These are phyloP conservation scores for Zosterops lateralis DNA, from an alignment of 2,113 vertebrate species.

Conservation along the genomic window DNA sequence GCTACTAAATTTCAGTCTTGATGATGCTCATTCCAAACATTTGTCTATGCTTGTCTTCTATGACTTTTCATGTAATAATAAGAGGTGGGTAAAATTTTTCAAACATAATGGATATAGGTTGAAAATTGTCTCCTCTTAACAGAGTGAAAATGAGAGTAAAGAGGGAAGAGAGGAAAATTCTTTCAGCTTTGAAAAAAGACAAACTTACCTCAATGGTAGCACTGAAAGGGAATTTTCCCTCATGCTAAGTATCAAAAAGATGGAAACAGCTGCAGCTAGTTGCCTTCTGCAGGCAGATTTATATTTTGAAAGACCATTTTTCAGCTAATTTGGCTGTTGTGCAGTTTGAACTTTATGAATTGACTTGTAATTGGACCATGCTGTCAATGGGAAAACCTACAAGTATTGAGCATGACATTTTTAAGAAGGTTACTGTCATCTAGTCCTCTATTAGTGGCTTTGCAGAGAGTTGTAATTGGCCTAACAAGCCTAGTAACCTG, in stretches of 20 bases:
- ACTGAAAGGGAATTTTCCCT: not conserved
- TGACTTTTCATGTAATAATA: not conserved
- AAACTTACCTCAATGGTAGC: not conserved
- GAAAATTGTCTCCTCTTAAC: not conserved
- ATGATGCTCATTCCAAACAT: not conserved
- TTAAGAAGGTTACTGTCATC: slow-evolving; percentile 75
- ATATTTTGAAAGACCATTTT: slow-evolving; percentile 63
- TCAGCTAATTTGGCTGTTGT: slow-evolving; percentile 64
- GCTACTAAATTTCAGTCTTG: not conserved
- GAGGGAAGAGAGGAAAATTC: not conserved
- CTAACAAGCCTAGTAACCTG: slow-evolving; percentile 72
- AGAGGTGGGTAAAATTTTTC: not conserved
- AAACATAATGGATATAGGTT: not conserved
- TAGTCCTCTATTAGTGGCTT: slow-evolving; percentile 70
- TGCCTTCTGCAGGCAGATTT: not conserved
- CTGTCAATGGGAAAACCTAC: slow-evolving; percentile 68
- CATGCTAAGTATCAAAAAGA: not conserved
- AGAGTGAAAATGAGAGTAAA: not conserved
- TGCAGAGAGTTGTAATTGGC: slow-evolving; percentile 74
- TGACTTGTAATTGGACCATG: slow-evolving; percentile 74
- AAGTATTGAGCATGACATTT: slow-evolving; percentile 77
- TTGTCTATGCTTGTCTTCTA: not conserved
- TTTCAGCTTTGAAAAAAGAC: not conserved
- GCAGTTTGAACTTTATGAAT: slow-evolving; percentile 67
- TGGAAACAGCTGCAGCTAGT: not conserved